A percentile compares a stretch with the other conserved stretches of the same genome.
Evolutionary conservation across 2,797 vertebrate species (phyloP).

Genomic region (Sphenopsis melanotis): DNA sequence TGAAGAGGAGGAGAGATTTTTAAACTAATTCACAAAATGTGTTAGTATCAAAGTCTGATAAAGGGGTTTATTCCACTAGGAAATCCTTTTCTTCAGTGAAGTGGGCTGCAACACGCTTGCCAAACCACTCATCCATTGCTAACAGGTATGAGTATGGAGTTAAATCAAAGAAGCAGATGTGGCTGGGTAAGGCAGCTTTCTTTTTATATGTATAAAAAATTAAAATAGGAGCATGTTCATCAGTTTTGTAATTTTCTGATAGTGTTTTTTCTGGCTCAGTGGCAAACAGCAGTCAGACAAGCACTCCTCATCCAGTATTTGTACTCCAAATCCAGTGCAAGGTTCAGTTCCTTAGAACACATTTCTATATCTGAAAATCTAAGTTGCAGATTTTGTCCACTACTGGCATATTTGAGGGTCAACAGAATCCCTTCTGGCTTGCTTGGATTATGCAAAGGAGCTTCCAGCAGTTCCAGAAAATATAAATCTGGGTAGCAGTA

Average conservation of each 20-base stretch:
- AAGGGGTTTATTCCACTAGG: not conserved
- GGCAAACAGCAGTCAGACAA: slow-evolving; percentile 4
- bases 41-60: not conserved
- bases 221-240: not conserved
- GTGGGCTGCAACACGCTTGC: not conserved
- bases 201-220: not conserved
- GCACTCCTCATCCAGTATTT: not conserved
- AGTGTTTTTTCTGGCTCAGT: slow-evolving; percentile 30
- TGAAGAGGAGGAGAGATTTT: not conserved
- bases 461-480: not conserved
- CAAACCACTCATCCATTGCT: not conserved
- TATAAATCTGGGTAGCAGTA: not conserved
- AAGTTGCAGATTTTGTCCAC: slow-evolving; percentile 13
- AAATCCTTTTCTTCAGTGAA: not conserved
- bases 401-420: not conserved
- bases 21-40: not conserved
- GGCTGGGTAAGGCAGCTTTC: slow-evolving; percentile 4
- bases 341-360: not conserved
- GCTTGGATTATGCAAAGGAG: not conserved
- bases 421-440: not conserved
- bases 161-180: slow-evolving; percentile 32
- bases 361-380: not conserved
- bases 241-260: not conserved
- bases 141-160: not conserved
- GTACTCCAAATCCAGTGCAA: not conserved